Evolutionary conservation across 2,113 vertebrate species (phyloP), one percentile per base, ranked within the genome.

Genomic region (Stigmatopora nigra): DNA sequence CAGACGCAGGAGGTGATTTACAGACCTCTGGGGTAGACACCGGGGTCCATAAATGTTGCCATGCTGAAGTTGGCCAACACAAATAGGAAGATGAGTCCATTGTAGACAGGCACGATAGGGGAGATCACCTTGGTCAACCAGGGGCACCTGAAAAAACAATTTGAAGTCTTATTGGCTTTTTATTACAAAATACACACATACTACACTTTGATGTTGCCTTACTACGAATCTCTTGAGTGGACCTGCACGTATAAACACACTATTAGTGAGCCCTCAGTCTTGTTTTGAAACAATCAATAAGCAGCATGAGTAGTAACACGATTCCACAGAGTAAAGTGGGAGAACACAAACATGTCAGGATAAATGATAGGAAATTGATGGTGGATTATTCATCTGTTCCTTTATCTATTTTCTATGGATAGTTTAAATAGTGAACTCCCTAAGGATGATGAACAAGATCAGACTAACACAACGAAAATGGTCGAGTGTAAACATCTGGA

Each of bases 1-100:
- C 20, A 5, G 53, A 31, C 7, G 22, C 7, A 61, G 5, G 9
- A 44, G 16, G n/a, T 15, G 15, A 3, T n/a, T 31, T 25, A 79
- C 88, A 79, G 86, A 98, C 97, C 97, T 96, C 95, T 87, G 82
- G 97, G 97, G 84, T 97, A 98, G 72, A 98, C 91, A 15, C 97
- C 97, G 20, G 97, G 96, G 87, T 98, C 97, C 97, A 99, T 98
- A 90, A 99, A 98, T 71, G 97, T 98, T 44, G 97, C 96, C 97
- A 99, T 96, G 90, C 95, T 95, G 92, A 98, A 99, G 88, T 99
- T 99, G 89, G 97, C 97, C 90, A 99, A 84, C 31, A 99, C 97
- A 71, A 99, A 98, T 81, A 98, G 92, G 89, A 98, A 99, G 84
- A 98, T 85, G 80, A 98, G 79, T 83, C 97, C 97, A 98, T 98